Conservation (phyloP, 2,797 vertebrate genomes). For the Hapalemur alaotrensis region DNA sequence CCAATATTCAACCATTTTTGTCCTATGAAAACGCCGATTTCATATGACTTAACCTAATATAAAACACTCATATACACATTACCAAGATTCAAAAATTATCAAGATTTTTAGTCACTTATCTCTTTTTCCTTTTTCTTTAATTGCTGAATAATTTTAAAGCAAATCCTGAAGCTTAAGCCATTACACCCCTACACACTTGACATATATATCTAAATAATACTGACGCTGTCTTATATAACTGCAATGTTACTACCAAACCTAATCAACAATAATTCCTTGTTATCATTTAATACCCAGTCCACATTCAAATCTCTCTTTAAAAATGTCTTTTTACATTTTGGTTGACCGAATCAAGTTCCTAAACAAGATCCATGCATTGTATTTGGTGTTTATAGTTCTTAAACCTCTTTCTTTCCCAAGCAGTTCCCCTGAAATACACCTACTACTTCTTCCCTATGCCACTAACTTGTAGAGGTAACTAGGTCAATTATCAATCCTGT, state of each 20-base stretch:
- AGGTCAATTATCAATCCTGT: not conserved
- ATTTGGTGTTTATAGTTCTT: not conserved
- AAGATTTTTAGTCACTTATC: not conserved
- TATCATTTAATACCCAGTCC: not conserved
- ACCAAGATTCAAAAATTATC: not conserved
- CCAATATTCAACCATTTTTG: not conserved
- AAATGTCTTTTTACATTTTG: not conserved
- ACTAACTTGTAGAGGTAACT: not conserved
- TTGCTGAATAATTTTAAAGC: slow-evolving; percentile 26
- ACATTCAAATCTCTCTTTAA: not conserved
- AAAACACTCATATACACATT: not conserved
- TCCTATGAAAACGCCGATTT: not conserved
- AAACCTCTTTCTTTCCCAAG: not conserved
- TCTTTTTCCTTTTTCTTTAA: not conserved
- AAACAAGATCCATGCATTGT: not conserved
- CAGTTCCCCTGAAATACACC: not conserved
- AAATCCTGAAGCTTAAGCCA: not conserved
- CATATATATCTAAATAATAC: not conserved
- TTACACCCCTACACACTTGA: not conserved
- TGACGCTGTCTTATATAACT: not conserved
- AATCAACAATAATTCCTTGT: not conserved
- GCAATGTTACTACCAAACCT: not conserved
- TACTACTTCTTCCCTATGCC: not conserved
- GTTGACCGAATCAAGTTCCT: not conserved
- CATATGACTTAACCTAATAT: not conserved